These are phyloP conservation scores for Agrotis exclamationis DNA, from an alignment of 2,888 invertebrate genomes.

Conservation along the genomic window DNA sequence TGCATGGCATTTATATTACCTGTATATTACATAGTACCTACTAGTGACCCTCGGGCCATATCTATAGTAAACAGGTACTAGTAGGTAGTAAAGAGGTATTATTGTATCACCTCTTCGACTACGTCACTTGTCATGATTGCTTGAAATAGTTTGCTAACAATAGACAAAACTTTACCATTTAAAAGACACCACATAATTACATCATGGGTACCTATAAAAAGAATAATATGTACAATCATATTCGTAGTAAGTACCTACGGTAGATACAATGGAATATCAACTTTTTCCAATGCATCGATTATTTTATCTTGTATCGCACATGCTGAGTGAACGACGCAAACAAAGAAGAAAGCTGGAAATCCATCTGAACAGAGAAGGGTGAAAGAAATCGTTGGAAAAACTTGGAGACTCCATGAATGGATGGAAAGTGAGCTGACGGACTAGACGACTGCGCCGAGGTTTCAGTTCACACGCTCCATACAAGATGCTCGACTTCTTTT, in stretches of 20 bases:
- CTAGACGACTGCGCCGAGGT: slow-evolving; percentile 78
- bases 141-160: background rate
- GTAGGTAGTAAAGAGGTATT: slow-evolving; percentile 7
- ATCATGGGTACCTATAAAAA: background rate
- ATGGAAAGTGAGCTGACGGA: slow-evolving; percentile 88
- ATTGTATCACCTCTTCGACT: slow-evolving; percentile 8
- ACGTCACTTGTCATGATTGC: background rate
- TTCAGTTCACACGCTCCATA: slow-evolving; percentile 89
- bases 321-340: slow-evolving; percentile 59
- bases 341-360: slow-evolving; percentile 85
- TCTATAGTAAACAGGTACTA: slow-evolving; percentile 12
- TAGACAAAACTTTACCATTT: background rate
- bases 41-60: slow-evolving; percentile 1
- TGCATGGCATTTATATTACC: slow-evolving; percentile 2
- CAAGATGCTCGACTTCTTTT: slow-evolving; percentile 74
- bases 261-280: background rate
- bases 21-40: background rate
- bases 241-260: too few relatives aligned
- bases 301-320: slow-evolving; percentile 44
- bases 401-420: slow-evolving; percentile 89
- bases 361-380: slow-evolving; percentile 77
- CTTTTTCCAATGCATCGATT: slow-evolving; percentile 26
- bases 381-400: slow-evolving; percentile 89
- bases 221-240: too few relatives aligned
- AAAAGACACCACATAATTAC: background rate